Percentiles rank a stretch among this genome's conserved stretches.
Evolutionary conservation across 2,113 vertebrate species (phyloP).

Genomic region (Fukomys damarensis): DNA sequence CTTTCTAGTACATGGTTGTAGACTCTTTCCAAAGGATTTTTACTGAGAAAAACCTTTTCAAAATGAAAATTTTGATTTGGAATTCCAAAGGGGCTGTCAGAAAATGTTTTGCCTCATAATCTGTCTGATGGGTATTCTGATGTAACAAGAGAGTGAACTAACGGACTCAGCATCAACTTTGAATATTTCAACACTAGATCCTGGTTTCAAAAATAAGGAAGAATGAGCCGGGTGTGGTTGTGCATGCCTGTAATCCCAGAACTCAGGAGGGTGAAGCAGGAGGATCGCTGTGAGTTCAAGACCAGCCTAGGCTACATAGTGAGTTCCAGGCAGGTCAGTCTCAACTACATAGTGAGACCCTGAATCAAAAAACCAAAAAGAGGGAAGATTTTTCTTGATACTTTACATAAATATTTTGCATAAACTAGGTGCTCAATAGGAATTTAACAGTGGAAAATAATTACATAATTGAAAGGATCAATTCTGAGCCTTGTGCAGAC

Average conservation of each 20-base stretch:
- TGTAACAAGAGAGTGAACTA: not conserved
- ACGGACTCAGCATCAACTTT: not conserved
- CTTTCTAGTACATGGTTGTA: not conserved
- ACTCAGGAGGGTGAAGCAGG: too few relatives aligned
- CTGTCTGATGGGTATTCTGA: not conserved
- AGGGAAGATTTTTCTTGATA: not conserved
- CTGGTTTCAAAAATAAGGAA: slow-evolving; percentile 24
- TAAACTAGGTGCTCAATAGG: not conserved
- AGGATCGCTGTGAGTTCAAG: too few relatives aligned
- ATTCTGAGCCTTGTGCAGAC: not conserved
- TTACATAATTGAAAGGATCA: not conserved
- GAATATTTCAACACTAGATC: slow-evolving; percentile 30
- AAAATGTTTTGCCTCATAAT: not conserved
- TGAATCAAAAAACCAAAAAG: too few relatives aligned
- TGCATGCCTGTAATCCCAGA: too few relatives aligned
- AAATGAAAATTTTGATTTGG: slow-evolving; percentile 3
- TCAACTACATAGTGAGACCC: too few relatives aligned
- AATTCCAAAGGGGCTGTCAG: not conserved
- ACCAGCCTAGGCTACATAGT: too few relatives aligned
- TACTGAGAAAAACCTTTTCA: slow-evolving; percentile 24
- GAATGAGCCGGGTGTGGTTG: too few relatives aligned
- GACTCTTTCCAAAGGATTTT: not conserved
- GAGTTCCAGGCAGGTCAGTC: too few relatives aligned
- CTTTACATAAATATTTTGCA: not conserved
- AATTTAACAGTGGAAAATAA: not conserved